Base-by-base conservation (phyloP, 2,797 vertebrate genomes). In the Gadopsis bispinosus region DNA sequence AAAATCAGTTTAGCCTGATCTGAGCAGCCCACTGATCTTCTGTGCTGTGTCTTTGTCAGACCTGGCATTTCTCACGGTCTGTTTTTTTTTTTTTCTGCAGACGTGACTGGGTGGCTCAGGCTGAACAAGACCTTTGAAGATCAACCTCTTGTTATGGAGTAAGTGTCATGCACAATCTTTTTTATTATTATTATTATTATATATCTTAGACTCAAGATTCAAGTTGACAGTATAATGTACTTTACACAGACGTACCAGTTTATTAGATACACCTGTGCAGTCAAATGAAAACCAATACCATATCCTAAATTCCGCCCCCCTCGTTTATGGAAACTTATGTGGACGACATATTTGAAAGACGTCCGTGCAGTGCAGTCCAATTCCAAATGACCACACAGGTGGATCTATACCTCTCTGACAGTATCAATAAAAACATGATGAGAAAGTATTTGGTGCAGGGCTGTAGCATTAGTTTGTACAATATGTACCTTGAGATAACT, bases 111-210 rank as follows among this genome's bases (percentile, higher is more conserved):
- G 58, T 93, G 89, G 81, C 89, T 95, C 22, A 41, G 58, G 37
- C 92, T 99, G 88, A 97, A 96, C 84, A 94, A 84, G 73, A 98
- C 94, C 13, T 98, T 98, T 79, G 77, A 39, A 33, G 98, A 99
- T 91, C 95, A 99, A 47, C 98, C 98, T 81, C 94, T 99, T 63
- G 93, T 99, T 87, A 98, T 99, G 97, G 98, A 99, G 98, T 99
- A 96, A 97, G 98, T 98, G 87, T 71, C 9, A 29, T 0, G 11
- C 33, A 17, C 22, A 0, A 43, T 53, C 29, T 8, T 16, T 4
- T 53, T 51, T 41, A 10, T 2, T 39, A 31, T 75, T 41, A 10
- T 2, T 39, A 31, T 75, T 41, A n/a, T 3, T 50, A n/a, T 35
- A 45, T 5, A 47, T n/a, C 3, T 56, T 20, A 14, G 11, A 69